phyloP scores from a whole-genome alignment of 2,113 vertebrate species.

The Clarias magur region DNA sequence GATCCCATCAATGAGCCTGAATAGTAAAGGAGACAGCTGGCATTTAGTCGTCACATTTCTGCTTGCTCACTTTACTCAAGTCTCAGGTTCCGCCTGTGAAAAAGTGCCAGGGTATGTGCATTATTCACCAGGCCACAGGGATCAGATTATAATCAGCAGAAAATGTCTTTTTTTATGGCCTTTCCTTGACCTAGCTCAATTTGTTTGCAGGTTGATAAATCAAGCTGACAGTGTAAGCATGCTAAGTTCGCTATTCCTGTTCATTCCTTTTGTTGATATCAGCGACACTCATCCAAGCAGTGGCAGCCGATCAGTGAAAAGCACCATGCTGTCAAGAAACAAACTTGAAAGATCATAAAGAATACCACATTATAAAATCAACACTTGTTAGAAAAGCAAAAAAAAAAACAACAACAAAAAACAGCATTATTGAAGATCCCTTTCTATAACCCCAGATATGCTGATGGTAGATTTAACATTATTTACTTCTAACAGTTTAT shows the following conservation, averaged over 20 bases:
- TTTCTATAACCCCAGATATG: background rate
- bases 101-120: conserved; percentile 75
- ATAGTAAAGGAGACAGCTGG: conserved; percentile 62
- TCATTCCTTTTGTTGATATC: conserved; percentile 18
- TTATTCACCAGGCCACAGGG: conserved; percentile 81
- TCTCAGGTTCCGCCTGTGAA: conserved; percentile 81
- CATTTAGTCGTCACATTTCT: conserved; percentile 56
- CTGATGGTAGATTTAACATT: background rate
- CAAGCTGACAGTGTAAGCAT: conserved; percentile 19
- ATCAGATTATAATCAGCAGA: conserved; percentile 77
- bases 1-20: conserved; percentile 46
- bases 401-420: too few relatives aligned
- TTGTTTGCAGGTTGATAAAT: conserved; percentile 24
- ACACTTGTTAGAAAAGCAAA: background rate
- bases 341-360: background rate
- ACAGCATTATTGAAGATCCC: background rate
- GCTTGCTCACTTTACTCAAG: conserved; percentile 71
- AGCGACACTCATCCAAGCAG: background rate
- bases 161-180: conserved; percentile 61
- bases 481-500: background rate
- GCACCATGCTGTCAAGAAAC: background rate
- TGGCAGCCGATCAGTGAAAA: conserved; percentile 1
- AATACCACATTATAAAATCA: background rate
- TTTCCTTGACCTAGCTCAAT: conserved; percentile 45
- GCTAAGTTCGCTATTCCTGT: conserved; percentile 12